Evolutionary conservation across 2,797 vertebrate species (phyloP), one percentile per base, ranked within the genome.

Genomic region (Platyrinchus mystaceus): DNA sequence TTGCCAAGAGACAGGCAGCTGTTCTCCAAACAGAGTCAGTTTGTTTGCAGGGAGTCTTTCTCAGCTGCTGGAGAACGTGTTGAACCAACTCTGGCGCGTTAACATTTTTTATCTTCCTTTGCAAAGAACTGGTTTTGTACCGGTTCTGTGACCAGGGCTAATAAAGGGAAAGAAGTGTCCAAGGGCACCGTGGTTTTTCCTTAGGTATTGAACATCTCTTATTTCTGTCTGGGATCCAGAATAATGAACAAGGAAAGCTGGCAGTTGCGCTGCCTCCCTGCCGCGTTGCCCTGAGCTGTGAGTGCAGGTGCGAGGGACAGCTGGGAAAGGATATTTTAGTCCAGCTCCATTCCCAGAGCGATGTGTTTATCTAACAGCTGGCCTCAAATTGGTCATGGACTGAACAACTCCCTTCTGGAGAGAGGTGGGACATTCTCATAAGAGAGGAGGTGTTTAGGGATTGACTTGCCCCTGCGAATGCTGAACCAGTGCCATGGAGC

Each of bases 261-360:
- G 49, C 19, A 52, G 43, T 69, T 75, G 56, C 1, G 7, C 53
- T 80, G 47, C 39, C 55, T 84, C 34, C 76, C 52, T 63, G 67
- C 34, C 2, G 0, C 37, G 6, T 60, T 53, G 39, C 85, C 68
- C 67, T 86, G 70, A 78, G 76, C 60, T 79, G 43, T 32, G 84
- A 75, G 62, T 71, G 78, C 96, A 80, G 80, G 77, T 90, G 88
- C 5, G 6, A 87, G 69, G 19, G 66, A 74, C 89, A 93, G 94
- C 93, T 90, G 91, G 80, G 64, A 75, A 62, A 26, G 50, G 50
- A 16, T 55, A 28, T 84, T 93, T 89, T 52, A 84, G 34, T 39
- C 62, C 76, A 85, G 58, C 76, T 92, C 36, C 36, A 2, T 95
- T 96, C 87, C 92, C 79, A 73, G 53, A 56, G 69, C 73, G 52